Evolutionary conservation across 2,113 vertebrate species (phyloP).

Genomic region (Scomber scombrus): DNA sequence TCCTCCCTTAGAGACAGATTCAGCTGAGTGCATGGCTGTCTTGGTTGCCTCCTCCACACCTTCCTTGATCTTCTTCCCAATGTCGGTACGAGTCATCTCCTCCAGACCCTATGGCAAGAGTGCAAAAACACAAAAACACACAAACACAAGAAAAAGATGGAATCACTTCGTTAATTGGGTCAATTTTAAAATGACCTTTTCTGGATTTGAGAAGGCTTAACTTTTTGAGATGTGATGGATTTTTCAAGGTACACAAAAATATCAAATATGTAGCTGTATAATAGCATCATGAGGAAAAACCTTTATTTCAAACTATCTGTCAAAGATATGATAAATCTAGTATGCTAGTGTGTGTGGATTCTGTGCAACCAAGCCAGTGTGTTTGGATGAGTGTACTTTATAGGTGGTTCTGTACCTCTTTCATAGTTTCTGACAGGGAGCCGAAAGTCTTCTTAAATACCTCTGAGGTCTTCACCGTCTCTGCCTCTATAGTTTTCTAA

Average conservation of each 20-base stretch:
- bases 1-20: constrained; percentile 90
- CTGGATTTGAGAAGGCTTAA: no score
- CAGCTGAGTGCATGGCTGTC: constrained; percentile 91
- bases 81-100: constrained; percentile 90
- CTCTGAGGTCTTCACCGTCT: constrained; percentile 93
- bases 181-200: no score
- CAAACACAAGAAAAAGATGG: no score
- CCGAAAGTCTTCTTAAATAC: constrained; percentile 93
- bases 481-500: constrained; percentile 96
- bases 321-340: background rate
- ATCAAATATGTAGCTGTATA: background rate
- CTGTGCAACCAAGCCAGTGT: background rate
- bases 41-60: constrained; percentile 92
- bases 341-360: background rate
- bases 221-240: no score
- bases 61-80: constrained; percentile 94
- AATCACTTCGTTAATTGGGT: no score
- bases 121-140: no score
- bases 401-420: constrained; percentile 86
- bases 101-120: constrained; percentile 86
- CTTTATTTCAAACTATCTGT: no score
- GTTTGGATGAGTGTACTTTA: background rate
- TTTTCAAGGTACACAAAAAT: no score
- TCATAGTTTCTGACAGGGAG: constrained; percentile 90
- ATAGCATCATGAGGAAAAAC: no score